A percentile compares a stretch with the other conserved stretches of the same genome.
phyloP scores from a whole-genome alignment of 2,797 vertebrate species.

The Sebastes kiyomatsui region DNA sequence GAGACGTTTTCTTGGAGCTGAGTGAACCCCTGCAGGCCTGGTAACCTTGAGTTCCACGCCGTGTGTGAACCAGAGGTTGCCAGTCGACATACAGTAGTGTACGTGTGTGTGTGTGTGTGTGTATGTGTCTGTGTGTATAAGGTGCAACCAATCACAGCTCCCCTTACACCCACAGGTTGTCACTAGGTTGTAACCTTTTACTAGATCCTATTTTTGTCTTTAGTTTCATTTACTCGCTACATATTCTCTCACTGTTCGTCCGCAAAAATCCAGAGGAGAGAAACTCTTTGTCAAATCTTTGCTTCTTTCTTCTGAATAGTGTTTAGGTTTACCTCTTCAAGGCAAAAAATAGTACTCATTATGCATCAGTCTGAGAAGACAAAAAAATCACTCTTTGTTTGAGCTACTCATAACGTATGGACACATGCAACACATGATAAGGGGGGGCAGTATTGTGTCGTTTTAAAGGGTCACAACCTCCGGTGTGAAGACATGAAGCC shows the following conservation, averaged over 20 bases:
- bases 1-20: conserved; percentile 61
- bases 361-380: not conserved
- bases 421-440: not conserved
- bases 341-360: not conserved
- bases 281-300: not conserved
- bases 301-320: not conserved
- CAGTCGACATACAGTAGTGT: not conserved
- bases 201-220: not conserved
- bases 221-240: not conserved
- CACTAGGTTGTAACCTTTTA: not conserved
- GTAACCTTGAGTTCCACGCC: conserved; percentile 60
- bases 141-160: conserved; percentile 5
- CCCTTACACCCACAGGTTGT: conserved; percentile 12
- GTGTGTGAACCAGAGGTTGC: conserved; percentile 14
- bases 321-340: not conserved
- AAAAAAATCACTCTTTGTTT: not conserved
- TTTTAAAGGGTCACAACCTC: not conserved
- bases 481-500: not conserved
- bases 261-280: not conserved
- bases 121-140: conserved; percentile 1
- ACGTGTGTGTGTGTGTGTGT: conserved; percentile 14
- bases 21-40: conserved; percentile 55
- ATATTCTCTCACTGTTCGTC: not conserved
- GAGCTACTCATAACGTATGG: not conserved
- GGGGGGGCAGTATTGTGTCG: not conserved